Conservation (phyloP, 2,797 vertebrate species). For the Dallia pectoralis region DNA sequence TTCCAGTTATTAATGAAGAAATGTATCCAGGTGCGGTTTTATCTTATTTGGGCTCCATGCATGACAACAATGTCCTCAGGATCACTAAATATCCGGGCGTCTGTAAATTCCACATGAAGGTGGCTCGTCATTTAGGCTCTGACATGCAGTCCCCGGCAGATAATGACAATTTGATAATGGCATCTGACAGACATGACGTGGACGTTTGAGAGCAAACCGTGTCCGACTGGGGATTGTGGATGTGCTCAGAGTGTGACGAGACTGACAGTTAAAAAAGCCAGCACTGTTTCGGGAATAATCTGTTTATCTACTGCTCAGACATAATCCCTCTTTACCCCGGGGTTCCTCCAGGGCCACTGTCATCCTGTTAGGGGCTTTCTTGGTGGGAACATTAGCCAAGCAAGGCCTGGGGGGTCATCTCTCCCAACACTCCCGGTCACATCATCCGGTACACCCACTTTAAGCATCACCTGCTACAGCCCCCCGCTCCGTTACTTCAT, state of each 20-base stretch:
- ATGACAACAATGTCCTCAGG: constrained; percentile 3
- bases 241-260: constrained; percentile 45
- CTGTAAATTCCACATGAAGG: constrained; percentile 15
- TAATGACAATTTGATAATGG: constrained; percentile 21
- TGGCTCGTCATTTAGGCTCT: neutral
- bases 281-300: constrained; percentile 87
- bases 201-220: neutral
- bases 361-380: constrained; percentile 91
- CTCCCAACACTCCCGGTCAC: neutral
- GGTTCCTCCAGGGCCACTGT: constrained; percentile 71
- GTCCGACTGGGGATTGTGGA: constrained; percentile 9
- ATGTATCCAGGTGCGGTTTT: constrained; percentile 29
- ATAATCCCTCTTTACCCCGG: constrained; percentile 87
- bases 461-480: neutral
- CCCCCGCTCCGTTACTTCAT: neutral
- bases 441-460: neutral
- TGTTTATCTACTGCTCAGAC: constrained; percentile 89
- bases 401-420: neutral
- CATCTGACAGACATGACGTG: constrained; percentile 11
- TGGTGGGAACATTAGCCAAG: constrained; percentile 78
- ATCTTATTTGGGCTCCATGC: constrained; percentile 48
- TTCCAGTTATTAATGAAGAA: constrained; percentile 13
- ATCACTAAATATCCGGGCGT: constrained; percentile 9
- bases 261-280: constrained; percentile 76
- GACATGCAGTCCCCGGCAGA: constrained; percentile 18